A percentile compares a stretch with the other conserved stretches of the same genome.
phyloP scores from a whole-genome alignment of 2,113 vertebrate genomes.

The Callithrix jacchus region DNA sequence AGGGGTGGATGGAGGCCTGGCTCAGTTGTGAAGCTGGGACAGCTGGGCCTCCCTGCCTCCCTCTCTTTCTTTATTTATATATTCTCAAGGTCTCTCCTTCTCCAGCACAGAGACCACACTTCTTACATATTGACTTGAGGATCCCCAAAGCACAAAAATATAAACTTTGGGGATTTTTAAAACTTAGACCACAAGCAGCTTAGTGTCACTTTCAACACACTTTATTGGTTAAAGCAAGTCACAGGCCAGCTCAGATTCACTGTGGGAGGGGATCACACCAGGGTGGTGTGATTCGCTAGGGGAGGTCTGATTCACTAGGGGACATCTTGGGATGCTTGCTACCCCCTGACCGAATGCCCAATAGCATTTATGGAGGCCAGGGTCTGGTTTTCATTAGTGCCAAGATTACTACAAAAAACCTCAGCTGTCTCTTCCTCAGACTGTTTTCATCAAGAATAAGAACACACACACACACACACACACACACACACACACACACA shows the following conservation, averaged over 20 bases:
- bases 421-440: neutral
- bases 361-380: neutral
- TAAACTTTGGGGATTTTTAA: neutral
- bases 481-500: neutral
- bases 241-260: neutral
- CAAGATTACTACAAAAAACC: neutral
- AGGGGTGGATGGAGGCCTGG: neutral
- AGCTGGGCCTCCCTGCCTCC: neutral
- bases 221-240: neutral
- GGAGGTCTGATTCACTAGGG: no score
- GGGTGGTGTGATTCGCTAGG: neutral
- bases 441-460: neutral
- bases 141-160: neutral
- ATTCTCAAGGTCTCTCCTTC: neutral
- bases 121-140: neutral
- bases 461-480: neutral
- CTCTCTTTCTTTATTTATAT: neutral
- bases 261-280: neutral
- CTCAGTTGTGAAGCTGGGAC: neutral
- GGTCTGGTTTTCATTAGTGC: neutral
- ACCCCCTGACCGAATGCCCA: neutral
- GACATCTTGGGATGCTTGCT: neutral
- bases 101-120: neutral
- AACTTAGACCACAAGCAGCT: neutral
- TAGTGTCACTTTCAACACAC: neutral